Base-by-base conservation (phyloP, 2,797 vertebrate species). In the Liasis olivaceus region DNA sequence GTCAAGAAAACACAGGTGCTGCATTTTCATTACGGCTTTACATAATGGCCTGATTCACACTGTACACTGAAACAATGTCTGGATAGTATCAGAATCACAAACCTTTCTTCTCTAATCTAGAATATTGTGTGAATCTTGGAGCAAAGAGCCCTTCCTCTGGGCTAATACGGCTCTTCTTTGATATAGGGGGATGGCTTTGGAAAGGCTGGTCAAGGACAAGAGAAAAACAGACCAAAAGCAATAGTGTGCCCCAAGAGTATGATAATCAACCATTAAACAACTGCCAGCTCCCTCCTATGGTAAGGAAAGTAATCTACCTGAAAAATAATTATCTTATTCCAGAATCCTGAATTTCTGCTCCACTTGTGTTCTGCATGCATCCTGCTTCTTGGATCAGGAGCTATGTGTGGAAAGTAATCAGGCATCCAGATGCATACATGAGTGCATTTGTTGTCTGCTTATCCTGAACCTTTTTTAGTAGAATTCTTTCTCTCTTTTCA, bases 121-220 rank as follows among this genome's bases (percentile, higher is more conserved):
- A 81, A 81, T 47, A 81, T 24, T 81, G 42, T 24, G 3, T 81
- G 72, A 47, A 47, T 72, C 36, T 24, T 96, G 89, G 91, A 95
- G 92, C 15, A 93, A 92, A 90, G 88, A 91, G 72, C 0, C 42
- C 87, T 95, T 92, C 93, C 86, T 94, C 88, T 93, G 95, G 93
- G 93, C 95, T 94, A 36, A 0, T 0, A 22, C 0, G 4, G 88
- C 47, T 91, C 89, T 93, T 26, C 13, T 0, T 4, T 88, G 0
- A 0, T 0, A 3, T 85, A 0, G 47, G 87, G 47, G 81, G 26
- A 2, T 17, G 86, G 47, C 77, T 89, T 63, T 62, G 22, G 63
- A 28, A 47, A 24, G 47, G 31, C 56, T 81, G 66, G 64, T 63
- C 17, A 22, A 62, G 59, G 47, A 26, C 26, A 66, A 47, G 51